phyloP scores from a whole-genome alignment of 2,888 invertebrate species.

The Noctua pronuba region DNA sequence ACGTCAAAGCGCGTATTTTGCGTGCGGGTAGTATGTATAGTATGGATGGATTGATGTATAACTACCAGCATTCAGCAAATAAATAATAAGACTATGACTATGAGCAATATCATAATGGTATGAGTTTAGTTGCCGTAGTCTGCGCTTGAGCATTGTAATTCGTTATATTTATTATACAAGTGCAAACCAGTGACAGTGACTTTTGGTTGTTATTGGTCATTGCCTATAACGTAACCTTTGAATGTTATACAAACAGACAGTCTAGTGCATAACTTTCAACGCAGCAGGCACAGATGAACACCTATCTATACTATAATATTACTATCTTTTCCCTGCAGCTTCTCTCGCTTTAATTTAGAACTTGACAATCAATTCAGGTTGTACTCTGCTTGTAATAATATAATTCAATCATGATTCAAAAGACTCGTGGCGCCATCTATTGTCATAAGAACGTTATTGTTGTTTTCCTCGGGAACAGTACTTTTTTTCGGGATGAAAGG shows the following conservation, averaged over 20 bases:
- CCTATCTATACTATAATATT: too few species aligned
- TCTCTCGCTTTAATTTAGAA: too few species aligned
- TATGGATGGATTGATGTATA: background rate
- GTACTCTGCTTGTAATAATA: too few species aligned
- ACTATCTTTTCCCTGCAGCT: too few species aligned
- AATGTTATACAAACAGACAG: background rate
- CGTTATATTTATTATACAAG: slow-evolving; percentile 8
- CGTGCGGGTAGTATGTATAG: background rate
- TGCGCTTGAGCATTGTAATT: slow-evolving; percentile 15
- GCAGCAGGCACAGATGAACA: background rate
- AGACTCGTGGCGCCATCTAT: too few species aligned
- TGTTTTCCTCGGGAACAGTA: too few species aligned
- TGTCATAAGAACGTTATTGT: too few species aligned
- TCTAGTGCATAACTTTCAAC: background rate
- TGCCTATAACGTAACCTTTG: background rate
- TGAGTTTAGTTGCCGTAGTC: slow-evolving; percentile 13
- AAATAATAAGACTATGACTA: background rate
- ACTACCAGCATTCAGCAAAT: background rate
- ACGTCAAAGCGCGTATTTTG: too few species aligned
- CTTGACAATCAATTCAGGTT: too few species aligned
- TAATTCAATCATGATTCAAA: too few species aligned
- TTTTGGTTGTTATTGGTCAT: background rate
- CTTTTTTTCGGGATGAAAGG: too few species aligned
- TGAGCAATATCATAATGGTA: slow-evolving; percentile 14
- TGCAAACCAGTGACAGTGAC: slow-evolving; percentile 1